Conservation (phyloP, 2,888 invertebrate species). For the Apoda limacodes region DNA sequence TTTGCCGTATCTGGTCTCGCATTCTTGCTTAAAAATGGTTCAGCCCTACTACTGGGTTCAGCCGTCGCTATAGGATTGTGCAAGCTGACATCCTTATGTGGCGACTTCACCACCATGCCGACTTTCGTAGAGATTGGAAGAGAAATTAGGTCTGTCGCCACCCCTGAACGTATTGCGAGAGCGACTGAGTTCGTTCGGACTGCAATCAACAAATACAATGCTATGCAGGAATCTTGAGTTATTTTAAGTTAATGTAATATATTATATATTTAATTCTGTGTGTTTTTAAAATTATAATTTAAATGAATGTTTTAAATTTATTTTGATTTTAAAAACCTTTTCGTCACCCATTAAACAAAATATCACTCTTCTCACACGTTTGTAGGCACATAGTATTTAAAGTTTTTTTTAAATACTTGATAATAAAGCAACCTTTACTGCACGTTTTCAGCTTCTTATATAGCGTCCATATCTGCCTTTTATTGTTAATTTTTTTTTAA, state of each 20-base stretch:
- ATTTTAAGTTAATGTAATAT: too few relatives aligned
- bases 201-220: background rate
- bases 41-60: background rate
- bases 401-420: too few relatives aligned
- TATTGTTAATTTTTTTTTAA: too few relatives aligned
- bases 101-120: background rate
- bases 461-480: too few relatives aligned
- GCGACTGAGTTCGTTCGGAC: background rate
- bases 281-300: too few relatives aligned
- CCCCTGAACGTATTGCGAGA: background rate
- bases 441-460: too few relatives aligned
- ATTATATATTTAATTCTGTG: too few relatives aligned
- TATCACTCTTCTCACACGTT: conserved; percentile 18
- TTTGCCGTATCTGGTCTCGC: background rate
- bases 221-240: background rate
- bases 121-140: background rate
- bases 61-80: background rate
- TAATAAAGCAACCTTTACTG: too few relatives aligned
- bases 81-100: background rate
- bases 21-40: background rate
- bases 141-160: background rate
- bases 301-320: background rate
- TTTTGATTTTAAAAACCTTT: background rate
- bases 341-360: background rate
- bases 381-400: too few relatives aligned